Evolutionary conservation across 2,113 vertebrate species (phyloP).

Genomic region (Charina bottae): DNA sequence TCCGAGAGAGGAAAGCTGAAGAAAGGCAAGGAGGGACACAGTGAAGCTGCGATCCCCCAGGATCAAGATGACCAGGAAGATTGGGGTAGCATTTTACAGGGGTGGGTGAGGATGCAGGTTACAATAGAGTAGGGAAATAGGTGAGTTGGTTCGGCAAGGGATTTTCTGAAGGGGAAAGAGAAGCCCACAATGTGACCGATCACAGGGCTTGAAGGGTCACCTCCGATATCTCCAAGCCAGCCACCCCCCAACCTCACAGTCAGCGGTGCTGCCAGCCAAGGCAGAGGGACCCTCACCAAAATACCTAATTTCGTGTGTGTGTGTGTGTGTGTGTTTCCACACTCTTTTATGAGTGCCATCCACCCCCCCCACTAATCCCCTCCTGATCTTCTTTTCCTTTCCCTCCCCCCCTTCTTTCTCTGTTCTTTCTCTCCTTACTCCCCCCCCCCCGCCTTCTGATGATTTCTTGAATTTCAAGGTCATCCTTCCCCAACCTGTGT

Average conservation of each 20-base stretch:
- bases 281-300: not conserved
- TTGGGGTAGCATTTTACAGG: not conserved
- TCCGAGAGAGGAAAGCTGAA: not conserved
- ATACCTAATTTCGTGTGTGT: not conserved
- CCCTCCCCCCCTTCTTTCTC: not conserved
- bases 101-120: not conserved
- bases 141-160: not conserved
- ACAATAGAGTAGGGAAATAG: too few relatives aligned
- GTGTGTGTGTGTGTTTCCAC: too few relatives aligned
- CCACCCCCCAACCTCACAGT: not conserved
- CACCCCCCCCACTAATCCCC: not conserved
- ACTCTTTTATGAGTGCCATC: not conserved
- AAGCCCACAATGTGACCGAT: not conserved
- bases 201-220: not conserved
- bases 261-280: not conserved
- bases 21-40: not conserved
- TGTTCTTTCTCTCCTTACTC: not conserved
- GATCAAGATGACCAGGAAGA: not conserved
- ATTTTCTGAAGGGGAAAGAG: not conserved
- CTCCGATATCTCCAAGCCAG: not conserved
- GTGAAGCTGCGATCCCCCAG: too few relatives aligned
- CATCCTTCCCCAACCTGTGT: not conserved
- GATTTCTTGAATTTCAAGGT: not conserved
- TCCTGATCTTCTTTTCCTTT: not conserved
- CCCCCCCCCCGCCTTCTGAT: not conserved